phyloP scores from a whole-genome alignment of 2,797 vertebrate genomes.

The Galagoides demidoff region DNA sequence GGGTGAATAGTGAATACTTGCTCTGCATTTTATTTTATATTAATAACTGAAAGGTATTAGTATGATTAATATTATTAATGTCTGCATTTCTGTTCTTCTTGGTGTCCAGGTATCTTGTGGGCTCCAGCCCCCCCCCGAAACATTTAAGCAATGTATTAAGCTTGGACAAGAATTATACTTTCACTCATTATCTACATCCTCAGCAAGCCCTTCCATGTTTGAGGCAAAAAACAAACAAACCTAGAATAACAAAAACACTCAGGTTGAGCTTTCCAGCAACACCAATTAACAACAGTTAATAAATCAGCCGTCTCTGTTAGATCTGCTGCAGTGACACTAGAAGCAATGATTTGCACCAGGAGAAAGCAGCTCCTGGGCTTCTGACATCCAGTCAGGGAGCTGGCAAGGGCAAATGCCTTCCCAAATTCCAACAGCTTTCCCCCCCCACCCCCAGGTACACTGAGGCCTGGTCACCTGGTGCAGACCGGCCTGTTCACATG shows the following conservation, averaged over 20 bases:
- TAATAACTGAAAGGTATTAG: not conserved
- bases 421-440: slow-evolving; percentile 37
- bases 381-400: slow-evolving; percentile 59
- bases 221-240: slow-evolving; percentile 32
- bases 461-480: rapidly evolving
- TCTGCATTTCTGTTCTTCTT: not conserved
- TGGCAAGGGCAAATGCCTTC: not conserved
- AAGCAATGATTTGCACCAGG: not conserved
- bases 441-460: not conserved
- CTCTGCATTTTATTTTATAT: slow-evolving; percentile 15
- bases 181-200: slow-evolving; percentile 55
- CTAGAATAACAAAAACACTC: slow-evolving; percentile 54
- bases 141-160: slow-evolving; percentile 68
- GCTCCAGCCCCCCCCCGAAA: not conserved
- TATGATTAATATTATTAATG: not conserved
- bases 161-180: slow-evolving; percentile 74
- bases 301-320: slow-evolving; percentile 73
- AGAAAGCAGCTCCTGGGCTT: slow-evolving; percentile 36
- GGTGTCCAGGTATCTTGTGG: not conserved
- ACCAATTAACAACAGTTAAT: slow-evolving; percentile 83
- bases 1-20: not conserved
- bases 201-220: slow-evolving; percentile 73
- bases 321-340: slow-evolving; percentile 63
- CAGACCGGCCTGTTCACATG: not conserved
- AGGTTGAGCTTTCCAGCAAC: slow-evolving; percentile 73